A percentile compares a stretch with the other conserved stretches of the same genome.
Conservation (phyloP, 2,113 vertebrate species). For the Peromyscus maniculatus region DNA sequence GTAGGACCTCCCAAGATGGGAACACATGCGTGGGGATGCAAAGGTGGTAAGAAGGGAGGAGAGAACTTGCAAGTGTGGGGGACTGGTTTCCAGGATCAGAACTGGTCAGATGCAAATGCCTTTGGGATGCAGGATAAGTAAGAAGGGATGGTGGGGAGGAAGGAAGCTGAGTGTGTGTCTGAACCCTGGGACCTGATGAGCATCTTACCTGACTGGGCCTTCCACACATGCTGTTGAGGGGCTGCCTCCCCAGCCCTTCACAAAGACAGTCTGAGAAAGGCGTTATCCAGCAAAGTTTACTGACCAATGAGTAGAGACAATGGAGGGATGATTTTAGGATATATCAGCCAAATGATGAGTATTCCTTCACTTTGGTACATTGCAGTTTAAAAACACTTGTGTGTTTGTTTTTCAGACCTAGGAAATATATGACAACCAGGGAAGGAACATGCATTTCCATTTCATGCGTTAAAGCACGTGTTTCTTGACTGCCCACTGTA, state of each 20-base stretch:
- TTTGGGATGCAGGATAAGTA: not conserved
- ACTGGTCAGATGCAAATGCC: not conserved
- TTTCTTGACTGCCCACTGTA: not conserved
- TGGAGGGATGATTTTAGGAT: not conserved
- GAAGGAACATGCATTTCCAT: not conserved
- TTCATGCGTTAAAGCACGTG: not conserved
- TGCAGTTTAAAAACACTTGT: not conserved
- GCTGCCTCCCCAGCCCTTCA: not conserved
- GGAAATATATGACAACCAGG: not conserved
- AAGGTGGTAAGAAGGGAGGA: not conserved
- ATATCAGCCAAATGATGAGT: not conserved
- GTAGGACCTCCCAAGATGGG: not conserved
- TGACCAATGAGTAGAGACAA: not conserved
- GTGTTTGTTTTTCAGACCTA: not conserved
- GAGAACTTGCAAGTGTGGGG: not conserved
- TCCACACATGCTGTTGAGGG: not conserved
- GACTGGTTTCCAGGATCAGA: not conserved
- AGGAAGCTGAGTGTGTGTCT: not conserved
- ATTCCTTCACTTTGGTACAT: not conserved
- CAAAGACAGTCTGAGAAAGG: not conserved
- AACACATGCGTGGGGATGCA: not conserved
- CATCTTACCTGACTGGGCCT: not conserved
- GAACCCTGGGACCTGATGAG: not conserved
- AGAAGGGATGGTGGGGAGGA: not conserved
- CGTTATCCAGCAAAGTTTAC: not conserved